These are phyloP conservation scores for Brachionichthys hirsutus DNA, from an alignment of 2,113 vertebrate species.

Conservation along the genomic window DNA sequence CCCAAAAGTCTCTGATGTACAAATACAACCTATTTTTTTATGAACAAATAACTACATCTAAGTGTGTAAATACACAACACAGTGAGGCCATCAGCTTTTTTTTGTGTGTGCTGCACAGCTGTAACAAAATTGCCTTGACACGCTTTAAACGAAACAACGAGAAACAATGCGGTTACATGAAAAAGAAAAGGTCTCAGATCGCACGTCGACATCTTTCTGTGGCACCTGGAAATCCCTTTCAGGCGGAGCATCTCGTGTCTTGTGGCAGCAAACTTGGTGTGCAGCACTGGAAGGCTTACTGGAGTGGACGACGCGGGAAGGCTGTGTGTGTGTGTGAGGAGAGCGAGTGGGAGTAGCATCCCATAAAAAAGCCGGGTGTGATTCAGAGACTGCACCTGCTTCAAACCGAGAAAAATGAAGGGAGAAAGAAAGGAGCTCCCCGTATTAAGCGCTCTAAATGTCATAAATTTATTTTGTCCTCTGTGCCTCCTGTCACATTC, in stretches of 20 bases:
- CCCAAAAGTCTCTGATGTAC: constrained; percentile 11
- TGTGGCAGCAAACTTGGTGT: constrained; percentile 26
- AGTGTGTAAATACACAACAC: background rate
- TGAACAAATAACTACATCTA: constrained; percentile 15
- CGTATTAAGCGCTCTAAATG: constrained; percentile 48
- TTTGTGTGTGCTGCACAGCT: constrained; percentile 1
- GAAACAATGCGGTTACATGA: background rate
- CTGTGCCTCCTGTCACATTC: constrained; percentile 13
- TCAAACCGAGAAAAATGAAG: constrained; percentile 27
- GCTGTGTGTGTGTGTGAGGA: constrained; percentile 13
- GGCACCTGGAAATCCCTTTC: constrained; percentile 52
- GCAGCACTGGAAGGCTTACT: constrained; percentile 19
- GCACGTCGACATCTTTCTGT: constrained; percentile 25
- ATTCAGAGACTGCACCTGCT: constrained; percentile 30
- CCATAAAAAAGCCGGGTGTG: constrained; percentile 30
- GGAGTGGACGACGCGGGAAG: constrained; percentile 26
- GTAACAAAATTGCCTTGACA: constrained; percentile 11
- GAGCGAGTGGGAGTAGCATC: constrained; percentile 33
- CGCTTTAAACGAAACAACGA: constrained; percentile 19
- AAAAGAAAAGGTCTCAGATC: constrained; percentile 29
- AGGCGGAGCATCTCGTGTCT: constrained; percentile 33
- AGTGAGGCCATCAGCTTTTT: background rate
- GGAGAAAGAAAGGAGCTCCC: constrained; percentile 23
- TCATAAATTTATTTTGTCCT: constrained; percentile 44
- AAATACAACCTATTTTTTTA: constrained; percentile 20